phyloP scores from a whole-genome alignment of 2,113 vertebrate species.

The Calyptomena viridis region DNA sequence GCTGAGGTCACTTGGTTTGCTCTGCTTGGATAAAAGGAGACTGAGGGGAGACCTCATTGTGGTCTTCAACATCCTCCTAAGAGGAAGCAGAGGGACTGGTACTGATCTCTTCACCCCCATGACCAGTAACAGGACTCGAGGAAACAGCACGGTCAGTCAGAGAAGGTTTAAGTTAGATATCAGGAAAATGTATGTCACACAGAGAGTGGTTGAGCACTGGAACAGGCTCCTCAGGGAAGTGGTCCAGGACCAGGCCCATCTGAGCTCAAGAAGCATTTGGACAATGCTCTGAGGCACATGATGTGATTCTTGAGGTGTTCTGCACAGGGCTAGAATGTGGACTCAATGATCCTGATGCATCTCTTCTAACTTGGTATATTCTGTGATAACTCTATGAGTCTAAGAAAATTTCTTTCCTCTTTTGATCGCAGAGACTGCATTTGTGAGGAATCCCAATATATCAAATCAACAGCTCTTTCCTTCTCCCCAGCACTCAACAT shows the following conservation, averaged over 20 bases:
- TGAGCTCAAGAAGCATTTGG: neutral
- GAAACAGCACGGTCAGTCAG: neutral
- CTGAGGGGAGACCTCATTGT: too few species aligned
- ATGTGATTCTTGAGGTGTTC: neutral
- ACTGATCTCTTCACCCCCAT: too few species aligned
- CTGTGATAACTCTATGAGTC: neutral
- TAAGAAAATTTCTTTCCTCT: neutral
- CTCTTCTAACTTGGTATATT: neutral
- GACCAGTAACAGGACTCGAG: neutral
- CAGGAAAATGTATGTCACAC: neutral
- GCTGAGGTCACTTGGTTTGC: neutral
- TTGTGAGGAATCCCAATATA: neutral
- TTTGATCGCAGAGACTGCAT: neutral
- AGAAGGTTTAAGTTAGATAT: neutral
- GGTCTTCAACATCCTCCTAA: neutral
- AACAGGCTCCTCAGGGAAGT: neutral
- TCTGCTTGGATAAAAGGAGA: neutral
- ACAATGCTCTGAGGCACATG: neutral
- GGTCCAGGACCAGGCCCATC: neutral
- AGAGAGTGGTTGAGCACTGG: neutral
- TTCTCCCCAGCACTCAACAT: neutral
- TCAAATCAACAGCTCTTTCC: neutral
- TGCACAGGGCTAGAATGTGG: rapidly evolving
- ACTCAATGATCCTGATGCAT: neutral
- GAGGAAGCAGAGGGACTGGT: neutral